phyloP scores from a whole-genome alignment of 2,888 invertebrate species.

The Drosophila kambysellisi region DNA sequence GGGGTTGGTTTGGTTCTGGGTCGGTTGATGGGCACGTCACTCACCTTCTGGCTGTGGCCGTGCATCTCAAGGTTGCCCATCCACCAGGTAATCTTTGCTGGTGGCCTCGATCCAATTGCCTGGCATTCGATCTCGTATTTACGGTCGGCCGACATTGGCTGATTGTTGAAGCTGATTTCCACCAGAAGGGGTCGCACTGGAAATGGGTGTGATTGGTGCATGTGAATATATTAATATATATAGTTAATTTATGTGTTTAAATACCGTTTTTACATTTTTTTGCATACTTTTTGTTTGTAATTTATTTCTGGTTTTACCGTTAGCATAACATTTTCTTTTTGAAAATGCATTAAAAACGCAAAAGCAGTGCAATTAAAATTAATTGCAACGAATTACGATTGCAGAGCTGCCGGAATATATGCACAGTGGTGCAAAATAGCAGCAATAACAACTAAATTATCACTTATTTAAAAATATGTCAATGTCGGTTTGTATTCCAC shows the following conservation, averaged over 20 bases:
- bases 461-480: background rate
- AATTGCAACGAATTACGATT: constrained; percentile 74
- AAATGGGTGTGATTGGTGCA: constrained; percentile 22
- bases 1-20: background rate
- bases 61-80: constrained; percentile 90
- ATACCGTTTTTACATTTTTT: constrained; percentile 51
- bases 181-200: constrained; percentile 93
- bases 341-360: constrained; percentile 67
- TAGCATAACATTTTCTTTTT: constrained; percentile 43
- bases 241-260: constrained; percentile 74
- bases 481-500: background rate
- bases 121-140: constrained; percentile 93
- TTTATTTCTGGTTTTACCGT: constrained; percentile 24
- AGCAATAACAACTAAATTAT: constrained; percentile 26
- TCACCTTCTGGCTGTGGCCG: constrained; percentile 84
- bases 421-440: constrained; percentile 14
- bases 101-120: constrained; percentile 93
- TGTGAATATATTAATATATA: constrained; percentile 62
- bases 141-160: constrained; percentile 93
- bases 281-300: background rate
- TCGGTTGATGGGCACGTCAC: background rate
- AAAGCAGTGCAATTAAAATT: constrained; percentile 76
- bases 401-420: constrained; percentile 30
- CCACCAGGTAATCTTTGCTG: constrained; percentile 94
- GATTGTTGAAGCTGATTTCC: constrained; percentile 91